A percentile compares a stretch with the other conserved stretches of the same genome.
Evolutionary conservation across 1,140 invertebrate species (phyloP).

Genomic region (Lordiphosa mommai): DNA sequence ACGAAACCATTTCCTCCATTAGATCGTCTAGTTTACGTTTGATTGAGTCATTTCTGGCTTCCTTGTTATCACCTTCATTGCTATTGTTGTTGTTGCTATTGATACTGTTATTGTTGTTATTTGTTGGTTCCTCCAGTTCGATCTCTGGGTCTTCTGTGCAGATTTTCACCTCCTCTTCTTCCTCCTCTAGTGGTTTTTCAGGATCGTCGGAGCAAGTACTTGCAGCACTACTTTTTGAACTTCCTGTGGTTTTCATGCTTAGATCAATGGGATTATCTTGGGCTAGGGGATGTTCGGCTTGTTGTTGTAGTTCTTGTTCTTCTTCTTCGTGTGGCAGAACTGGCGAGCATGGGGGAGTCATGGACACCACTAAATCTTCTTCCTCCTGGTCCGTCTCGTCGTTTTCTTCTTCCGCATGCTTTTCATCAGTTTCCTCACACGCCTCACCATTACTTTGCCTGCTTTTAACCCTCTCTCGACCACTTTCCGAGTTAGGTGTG

Average conservation of each 20-base stretch:
- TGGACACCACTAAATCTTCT: constrained; percentile 75
- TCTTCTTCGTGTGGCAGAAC: constrained; percentile 11
- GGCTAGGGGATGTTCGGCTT: constrained; percentile 32
- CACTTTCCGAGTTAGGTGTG: constrained; percentile 75
- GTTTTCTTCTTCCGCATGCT: constrained; percentile 7
- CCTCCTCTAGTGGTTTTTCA: constrained; percentile 14
- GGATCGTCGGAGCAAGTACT: constrained; percentile 35
- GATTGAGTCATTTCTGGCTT: constrained; percentile 57
- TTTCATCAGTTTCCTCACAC: constrained; percentile 17
- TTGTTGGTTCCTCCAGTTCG: constrained; percentile 40
- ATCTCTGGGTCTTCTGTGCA: constrained; percentile 53
- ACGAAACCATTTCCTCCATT: constrained; percentile 65
- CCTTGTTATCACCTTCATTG: constrained; percentile 48
- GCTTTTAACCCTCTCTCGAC: constrained; percentile 57
- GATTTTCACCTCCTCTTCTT: constrained; percentile 28
- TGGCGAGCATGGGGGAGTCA: constrained; percentile 77
- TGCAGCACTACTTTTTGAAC: constrained; percentile 74
- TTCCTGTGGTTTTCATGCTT: constrained; percentile 84
- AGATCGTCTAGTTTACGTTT: constrained; percentile 70
- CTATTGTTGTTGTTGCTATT: constrained; percentile 48
- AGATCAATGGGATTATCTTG: constrained; percentile 91
- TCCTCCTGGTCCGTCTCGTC: constrained; percentile 36
- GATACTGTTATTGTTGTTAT: constrained; percentile 45
- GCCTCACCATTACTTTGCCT: constrained; percentile 63
- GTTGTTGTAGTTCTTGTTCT: not conserved